phyloP scores from a whole-genome alignment of 2,888 invertebrate species.

The Pyrrhosoma nymphula region DNA sequence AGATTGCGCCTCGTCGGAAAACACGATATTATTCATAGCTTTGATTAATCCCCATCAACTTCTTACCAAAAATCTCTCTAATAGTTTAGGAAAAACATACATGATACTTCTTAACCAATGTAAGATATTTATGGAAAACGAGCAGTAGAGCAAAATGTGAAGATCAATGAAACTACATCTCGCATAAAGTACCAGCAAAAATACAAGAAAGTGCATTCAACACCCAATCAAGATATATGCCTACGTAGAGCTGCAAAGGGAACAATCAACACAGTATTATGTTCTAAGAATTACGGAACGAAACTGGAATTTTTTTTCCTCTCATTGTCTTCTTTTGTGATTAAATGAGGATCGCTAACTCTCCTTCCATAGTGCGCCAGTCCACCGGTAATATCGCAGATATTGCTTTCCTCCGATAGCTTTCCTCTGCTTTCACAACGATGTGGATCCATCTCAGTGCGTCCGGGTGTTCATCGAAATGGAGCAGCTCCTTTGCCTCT shows the following conservation, averaged over 20 bases:
- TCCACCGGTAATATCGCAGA: not conserved
- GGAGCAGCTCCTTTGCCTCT: not conserved
- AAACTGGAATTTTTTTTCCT: not conserved
- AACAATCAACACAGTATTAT: not conserved
- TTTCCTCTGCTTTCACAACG: not conserved
- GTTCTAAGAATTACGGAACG: not conserved
- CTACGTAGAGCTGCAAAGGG: not conserved
- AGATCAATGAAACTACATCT: no score
- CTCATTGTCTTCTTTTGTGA: slow-evolving; percentile 3
- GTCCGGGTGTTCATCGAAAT: not conserved
- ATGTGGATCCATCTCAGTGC: not conserved
- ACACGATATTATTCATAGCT: no score
- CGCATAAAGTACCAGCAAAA: no score
- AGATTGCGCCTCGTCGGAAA: no score
- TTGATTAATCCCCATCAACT: no score
- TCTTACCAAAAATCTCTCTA: no score
- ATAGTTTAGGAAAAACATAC: no score
- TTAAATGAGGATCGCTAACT: not conserved
- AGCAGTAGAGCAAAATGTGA: no score
- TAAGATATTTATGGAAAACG: no score
- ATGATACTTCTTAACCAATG: no score
- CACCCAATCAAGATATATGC: no score
- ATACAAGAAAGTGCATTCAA: no score
- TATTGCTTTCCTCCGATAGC: not conserved
- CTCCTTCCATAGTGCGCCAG: not conserved